phyloP scores from a whole-genome alignment of 2,797 vertebrate species.

The Aphelocoma californica region DNA sequence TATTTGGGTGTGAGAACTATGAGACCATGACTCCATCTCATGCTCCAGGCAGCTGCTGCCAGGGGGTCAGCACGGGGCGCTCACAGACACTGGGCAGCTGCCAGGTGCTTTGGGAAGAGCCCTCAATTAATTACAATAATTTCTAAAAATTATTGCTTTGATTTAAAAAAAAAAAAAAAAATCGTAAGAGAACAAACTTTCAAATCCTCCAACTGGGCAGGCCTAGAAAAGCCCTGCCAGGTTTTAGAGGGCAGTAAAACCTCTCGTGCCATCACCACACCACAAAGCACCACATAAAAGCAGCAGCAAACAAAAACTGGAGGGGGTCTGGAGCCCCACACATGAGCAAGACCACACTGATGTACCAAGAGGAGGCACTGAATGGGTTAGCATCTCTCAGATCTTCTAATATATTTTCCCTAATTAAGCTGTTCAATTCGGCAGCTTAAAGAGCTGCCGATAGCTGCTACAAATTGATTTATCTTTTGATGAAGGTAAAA shows the following conservation, averaged over 20 bases:
- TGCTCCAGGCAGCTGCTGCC: neutral
- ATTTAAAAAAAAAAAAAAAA: too few species aligned
- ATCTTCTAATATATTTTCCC: slow-evolving; percentile 62
- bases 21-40: fast-evolving
- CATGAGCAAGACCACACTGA: fast-evolving
- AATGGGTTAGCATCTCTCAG: neutral
- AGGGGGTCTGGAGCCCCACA: neutral
- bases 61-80: neutral
- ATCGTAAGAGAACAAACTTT: neutral
- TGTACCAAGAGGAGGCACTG: neutral
- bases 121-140: neutral
- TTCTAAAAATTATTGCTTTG: neutral
- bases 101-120: neutral
- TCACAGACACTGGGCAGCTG: neutral
- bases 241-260: neutral
- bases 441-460: slow-evolving; percentile 60
- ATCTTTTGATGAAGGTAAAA: slow-evolving; percentile 63
- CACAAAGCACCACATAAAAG: neutral
- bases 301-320: neutral
- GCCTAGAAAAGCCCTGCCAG: neutral
- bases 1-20: neutral
- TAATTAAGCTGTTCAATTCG: slow-evolving; percentile 61
- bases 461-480: slow-evolving; percentile 60
- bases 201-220: neutral
- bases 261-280: neutral